These are phyloP conservation scores for Teleogryllus occipitalis DNA, from an alignment of 1,140 invertebrate species.

Conservation along the genomic window DNA sequence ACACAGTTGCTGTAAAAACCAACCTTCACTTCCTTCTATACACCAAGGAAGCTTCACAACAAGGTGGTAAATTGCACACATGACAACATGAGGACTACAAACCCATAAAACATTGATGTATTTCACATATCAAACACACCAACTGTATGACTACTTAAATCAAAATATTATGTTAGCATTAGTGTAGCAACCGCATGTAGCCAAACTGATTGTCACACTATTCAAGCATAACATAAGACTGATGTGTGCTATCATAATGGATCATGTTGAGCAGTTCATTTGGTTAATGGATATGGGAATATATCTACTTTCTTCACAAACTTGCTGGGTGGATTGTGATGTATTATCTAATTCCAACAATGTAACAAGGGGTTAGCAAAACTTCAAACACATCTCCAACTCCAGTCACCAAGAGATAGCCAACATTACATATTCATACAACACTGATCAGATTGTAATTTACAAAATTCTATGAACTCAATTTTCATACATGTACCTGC, in stretches of 20 bases:
- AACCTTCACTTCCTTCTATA: background rate
- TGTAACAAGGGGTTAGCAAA: background rate
- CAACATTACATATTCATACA: background rate
- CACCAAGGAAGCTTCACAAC: background rate
- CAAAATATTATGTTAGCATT: background rate
- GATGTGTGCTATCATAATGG: background rate
- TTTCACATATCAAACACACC: background rate
- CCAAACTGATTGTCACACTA: slow-evolving; percentile 2
- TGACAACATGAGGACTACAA: background rate
- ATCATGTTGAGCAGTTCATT: background rate
- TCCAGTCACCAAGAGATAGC: background rate
- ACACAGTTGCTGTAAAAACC: background rate
- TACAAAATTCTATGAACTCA: too few relatives aligned
- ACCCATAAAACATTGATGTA: background rate
- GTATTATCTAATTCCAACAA: background rate
- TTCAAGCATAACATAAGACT: background rate
- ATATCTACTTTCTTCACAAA: background rate
- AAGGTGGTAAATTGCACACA: background rate
- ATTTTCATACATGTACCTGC: too few relatives aligned
- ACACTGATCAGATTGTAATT: too few relatives aligned
- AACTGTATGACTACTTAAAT: background rate
- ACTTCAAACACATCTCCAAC: background rate
- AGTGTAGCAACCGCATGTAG: background rate
- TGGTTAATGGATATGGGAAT: background rate
- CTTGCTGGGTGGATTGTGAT: background rate